These are phyloP conservation scores for Diploptera punctata DNA, from an alignment of 2,888 invertebrate species.

Conservation along the genomic window DNA sequence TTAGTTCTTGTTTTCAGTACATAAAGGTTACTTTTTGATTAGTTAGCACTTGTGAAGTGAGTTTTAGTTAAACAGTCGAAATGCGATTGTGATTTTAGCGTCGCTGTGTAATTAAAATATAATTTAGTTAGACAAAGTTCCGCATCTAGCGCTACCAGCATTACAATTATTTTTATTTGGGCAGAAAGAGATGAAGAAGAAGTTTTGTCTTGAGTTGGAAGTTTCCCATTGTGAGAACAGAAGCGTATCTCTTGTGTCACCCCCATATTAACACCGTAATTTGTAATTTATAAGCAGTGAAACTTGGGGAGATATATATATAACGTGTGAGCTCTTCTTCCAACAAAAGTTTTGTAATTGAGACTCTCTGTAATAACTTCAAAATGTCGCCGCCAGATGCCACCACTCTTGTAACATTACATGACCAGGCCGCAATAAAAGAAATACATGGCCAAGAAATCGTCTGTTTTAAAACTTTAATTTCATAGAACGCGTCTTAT, in stretches of 20 bases:
- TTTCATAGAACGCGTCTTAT: too few species aligned
- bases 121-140: too few species aligned
- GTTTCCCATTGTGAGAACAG: slow-evolving; percentile 27
- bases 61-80: too few species aligned
- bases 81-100: too few species aligned
- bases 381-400: slow-evolving; percentile 34
- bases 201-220: slow-evolving; percentile 20
- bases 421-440: too few species aligned
- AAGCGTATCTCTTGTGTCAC: slow-evolving; percentile 27
- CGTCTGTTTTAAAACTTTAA: too few species aligned
- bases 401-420: slow-evolving; percentile 19
- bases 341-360: slow-evolving; percentile 41
- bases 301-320: slow-evolving; percentile 28
- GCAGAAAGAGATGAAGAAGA: slow-evolving; percentile 19
- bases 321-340: slow-evolving; percentile 19
- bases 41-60: too few species aligned
- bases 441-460: too few species aligned
- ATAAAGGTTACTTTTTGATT: too few species aligned
- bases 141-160: neutral
- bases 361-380: slow-evolving; percentile 39
- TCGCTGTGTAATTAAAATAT: too few species aligned
- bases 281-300: slow-evolving; percentile 45
- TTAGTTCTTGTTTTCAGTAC: too few species aligned
- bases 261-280: slow-evolving; percentile 37
- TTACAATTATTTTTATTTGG: slow-evolving; percentile 2